These are phyloP conservation scores for Hemiprocne comata DNA, from an alignment of 2,113 vertebrate species.

Conservation along the genomic window DNA sequence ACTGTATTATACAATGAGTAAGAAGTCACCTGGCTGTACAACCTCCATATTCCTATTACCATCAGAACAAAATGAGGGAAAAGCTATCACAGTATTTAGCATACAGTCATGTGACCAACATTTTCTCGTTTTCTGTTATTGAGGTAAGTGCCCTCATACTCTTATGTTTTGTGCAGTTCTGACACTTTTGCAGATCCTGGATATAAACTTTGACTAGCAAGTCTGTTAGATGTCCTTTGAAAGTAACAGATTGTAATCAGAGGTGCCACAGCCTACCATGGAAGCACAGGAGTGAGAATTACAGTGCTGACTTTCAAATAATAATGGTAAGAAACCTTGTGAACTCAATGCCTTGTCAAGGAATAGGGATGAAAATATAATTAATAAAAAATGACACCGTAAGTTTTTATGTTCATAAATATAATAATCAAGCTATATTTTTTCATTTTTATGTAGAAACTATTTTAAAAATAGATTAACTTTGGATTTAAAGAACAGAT, in stretches of 20 bases:
- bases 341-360: background rate
- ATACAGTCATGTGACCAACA: background rate
- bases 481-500: background rate
- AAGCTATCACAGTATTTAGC: slow-evolving; percentile 10
- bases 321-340: background rate
- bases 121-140: background rate
- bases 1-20: slow-evolving; percentile 17
- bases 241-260: background rate
- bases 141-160: background rate
- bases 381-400: background rate
- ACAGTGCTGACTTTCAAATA: background rate
- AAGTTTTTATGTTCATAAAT: background rate
- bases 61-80: background rate
- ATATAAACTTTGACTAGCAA: background rate
- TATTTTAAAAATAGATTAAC: background rate
- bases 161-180: background rate
- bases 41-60: slow-evolving; percentile 12
- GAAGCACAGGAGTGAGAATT: background rate
- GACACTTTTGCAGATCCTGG: background rate
- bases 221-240: background rate
- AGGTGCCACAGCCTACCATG: background rate
- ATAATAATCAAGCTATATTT: background rate
- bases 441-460: background rate
- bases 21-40: slow-evolving; percentile 33
- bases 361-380: background rate